phyloP scores from a whole-genome alignment of 2,888 invertebrate species.

The Argyresthia albistria region DNA sequence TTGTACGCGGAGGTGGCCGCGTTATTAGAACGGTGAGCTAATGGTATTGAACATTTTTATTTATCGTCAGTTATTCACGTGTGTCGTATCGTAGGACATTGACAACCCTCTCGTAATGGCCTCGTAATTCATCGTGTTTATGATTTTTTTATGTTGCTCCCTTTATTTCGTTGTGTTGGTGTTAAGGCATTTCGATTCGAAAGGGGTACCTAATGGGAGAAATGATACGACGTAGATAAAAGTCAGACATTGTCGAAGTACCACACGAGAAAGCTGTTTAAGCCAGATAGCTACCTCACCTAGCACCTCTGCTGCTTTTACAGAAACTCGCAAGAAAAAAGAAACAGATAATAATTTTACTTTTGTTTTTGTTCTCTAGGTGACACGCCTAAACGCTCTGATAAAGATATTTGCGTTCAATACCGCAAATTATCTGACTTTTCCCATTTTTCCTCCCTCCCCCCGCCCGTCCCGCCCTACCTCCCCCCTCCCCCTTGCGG shows the following conservation, averaged over 20 bases:
- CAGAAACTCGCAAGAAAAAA: too few species aligned
- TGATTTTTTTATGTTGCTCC: slow-evolving; percentile 20
- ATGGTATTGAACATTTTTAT: slow-evolving; percentile 48
- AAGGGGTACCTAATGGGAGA: too few species aligned
- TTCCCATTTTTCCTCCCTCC: slow-evolving; percentile 60
- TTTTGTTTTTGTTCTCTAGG: background rate
- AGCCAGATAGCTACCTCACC: too few species aligned
- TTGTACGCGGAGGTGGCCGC: slow-evolving; percentile 29
- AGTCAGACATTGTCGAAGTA: too few species aligned
- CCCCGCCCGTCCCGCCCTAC: slow-evolving; percentile 17
- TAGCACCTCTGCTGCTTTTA: too few species aligned
- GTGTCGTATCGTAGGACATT: slow-evolving; percentile 23
- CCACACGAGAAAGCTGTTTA: too few species aligned
- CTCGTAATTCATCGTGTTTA: slow-evolving; percentile 31
- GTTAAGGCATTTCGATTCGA: too few species aligned
- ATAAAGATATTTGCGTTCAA: slow-evolving; percentile 67
- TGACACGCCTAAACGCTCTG: slow-evolving; percentile 6
- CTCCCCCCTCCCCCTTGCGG: slow-evolving; percentile 43
- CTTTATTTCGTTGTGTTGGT: slow-evolving; percentile 5
- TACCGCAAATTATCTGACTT: slow-evolving; percentile 66
- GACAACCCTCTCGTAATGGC: slow-evolving; percentile 24
- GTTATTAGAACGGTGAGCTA: slow-evolving; percentile 48
- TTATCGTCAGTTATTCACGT: slow-evolving; percentile 37
- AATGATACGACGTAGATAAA: too few species aligned
- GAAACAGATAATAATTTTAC: too few species aligned